Evolutionary conservation across 2,113 vertebrate genomes (phyloP).

Genomic region (Pycnonotus jocosus): DNA sequence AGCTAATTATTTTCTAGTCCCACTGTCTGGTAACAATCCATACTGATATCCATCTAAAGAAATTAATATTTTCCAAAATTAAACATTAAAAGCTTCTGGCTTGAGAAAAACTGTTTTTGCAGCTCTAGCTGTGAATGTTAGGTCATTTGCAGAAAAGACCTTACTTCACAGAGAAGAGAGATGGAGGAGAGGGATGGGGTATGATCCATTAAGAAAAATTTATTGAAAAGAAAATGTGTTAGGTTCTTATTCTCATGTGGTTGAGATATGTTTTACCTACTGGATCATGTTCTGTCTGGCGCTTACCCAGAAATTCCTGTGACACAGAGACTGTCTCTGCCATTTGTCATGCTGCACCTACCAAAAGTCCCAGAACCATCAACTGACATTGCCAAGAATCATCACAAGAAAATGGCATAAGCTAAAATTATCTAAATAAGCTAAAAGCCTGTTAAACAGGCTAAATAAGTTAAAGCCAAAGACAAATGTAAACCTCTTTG

Average conservation of each 20-base stretch:
- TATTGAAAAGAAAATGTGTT: constrained; percentile 2
- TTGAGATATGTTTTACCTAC: background rate
- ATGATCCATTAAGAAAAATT: background rate
- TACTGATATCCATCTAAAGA: background rate
- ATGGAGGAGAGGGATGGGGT: background rate
- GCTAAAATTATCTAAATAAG: background rate
- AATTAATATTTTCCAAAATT: background rate
- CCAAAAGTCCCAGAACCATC: background rate
- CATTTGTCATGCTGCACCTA: background rate
- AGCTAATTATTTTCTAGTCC: background rate
- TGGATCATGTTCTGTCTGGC: background rate
- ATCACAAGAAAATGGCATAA: background rate
- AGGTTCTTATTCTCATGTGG: background rate
- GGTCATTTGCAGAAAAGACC: background rate
- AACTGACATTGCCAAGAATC: background rate
- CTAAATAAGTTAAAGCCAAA: background rate
- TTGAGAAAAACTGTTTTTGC: background rate
- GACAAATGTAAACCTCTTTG: background rate
- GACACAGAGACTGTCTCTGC: background rate
- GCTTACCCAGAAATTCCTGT: background rate
- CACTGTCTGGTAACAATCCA: background rate
- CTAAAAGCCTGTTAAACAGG: background rate
- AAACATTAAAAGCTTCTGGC: background rate
- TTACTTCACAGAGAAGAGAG: background rate
- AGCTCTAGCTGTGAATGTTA: background rate